Base-by-base conservation (phyloP, 2,888 invertebrate species). In the Synanthedon andrenaeformis region DNA sequence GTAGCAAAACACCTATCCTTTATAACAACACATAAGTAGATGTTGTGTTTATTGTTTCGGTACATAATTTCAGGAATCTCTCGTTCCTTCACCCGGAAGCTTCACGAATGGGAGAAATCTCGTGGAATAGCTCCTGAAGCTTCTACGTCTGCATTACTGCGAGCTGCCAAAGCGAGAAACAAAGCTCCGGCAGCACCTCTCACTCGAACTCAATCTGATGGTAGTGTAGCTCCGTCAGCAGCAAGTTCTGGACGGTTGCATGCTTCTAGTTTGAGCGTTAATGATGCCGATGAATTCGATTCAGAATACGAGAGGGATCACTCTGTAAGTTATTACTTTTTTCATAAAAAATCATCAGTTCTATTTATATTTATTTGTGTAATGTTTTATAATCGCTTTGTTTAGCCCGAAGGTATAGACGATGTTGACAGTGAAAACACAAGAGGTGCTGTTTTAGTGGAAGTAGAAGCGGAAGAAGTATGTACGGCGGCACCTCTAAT, bases 51-150 rank as follows among this genome's bases (percentile, higher is more conserved):
- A 35, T 35, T 35, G 35, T 35, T 35, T 2, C 35, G 35, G 2
- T 35, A 35, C 45, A 28, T 12, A 48, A 50, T 65, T 65, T 1
- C 56, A 88, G 88, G 91, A 10, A 95, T 96, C 62, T 96, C 96
- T 0, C 90, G 95, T 50, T 96, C 96, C 62, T 97, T 97, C 76
- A 96, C 96, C 0, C 92, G 93, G 28, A 96, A 95, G 68, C 88
- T 97, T 0, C 96, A 96, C 74, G 96, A 96, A 74, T 97, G 96
- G 96, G 94, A 95, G 72, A 94, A 95, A 66, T 93, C 94, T n/a
- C 88, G 92, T 56, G 95, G 95, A 1, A 95, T 96, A 55, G 92
- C 93, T 0, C 95, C 95, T 0, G 95, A 96, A 75, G 92, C 92
- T 0, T 96, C 95, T 1, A 95, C 95, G 0, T 94, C 96, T 61